Evolutionary conservation across 2,113 vertebrate genomes (phyloP).

Genomic region (Zonotrichia leucophrys): DNA sequence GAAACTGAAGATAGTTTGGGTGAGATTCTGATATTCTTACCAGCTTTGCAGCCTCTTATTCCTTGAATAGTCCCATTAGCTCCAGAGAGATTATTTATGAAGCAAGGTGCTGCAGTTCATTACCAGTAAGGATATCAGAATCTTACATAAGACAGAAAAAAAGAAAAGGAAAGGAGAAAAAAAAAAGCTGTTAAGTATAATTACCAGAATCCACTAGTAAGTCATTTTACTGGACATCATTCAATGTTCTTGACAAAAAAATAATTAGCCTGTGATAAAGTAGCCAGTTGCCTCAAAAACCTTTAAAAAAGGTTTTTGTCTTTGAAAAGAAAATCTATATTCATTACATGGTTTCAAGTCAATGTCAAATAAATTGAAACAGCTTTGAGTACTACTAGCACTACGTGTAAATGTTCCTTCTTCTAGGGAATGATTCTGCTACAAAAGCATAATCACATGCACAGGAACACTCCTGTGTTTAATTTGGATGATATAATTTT

Average conservation of each 20-base stretch:
- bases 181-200: neutral
- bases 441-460: neutral
- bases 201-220: constrained; percentile 9
- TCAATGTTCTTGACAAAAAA: neutral
- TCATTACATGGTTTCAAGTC: neutral
- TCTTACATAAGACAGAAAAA: neutral
- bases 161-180: rapidly evolving
- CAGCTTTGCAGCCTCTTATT: constrained; percentile 21
- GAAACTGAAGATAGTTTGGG: neutral
- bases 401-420: neutral
- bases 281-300: neutral
- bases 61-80: neutral
- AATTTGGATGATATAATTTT: neutral
- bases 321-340: neutral
- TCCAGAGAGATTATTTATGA: constrained; percentile 26
- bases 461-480: neutral
- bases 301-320: neutral
- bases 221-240: neutral
- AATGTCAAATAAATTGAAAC: constrained; percentile 5
- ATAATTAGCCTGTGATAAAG: neutral
- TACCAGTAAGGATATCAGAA: constrained; percentile 43
- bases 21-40: constrained; percentile 37
- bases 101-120: constrained; percentile 23
- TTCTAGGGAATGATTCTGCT: neutral
- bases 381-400: neutral